Evolutionary conservation across 1,140 invertebrate species (phyloP).

Genomic region (Drosophila virilis): DNA sequence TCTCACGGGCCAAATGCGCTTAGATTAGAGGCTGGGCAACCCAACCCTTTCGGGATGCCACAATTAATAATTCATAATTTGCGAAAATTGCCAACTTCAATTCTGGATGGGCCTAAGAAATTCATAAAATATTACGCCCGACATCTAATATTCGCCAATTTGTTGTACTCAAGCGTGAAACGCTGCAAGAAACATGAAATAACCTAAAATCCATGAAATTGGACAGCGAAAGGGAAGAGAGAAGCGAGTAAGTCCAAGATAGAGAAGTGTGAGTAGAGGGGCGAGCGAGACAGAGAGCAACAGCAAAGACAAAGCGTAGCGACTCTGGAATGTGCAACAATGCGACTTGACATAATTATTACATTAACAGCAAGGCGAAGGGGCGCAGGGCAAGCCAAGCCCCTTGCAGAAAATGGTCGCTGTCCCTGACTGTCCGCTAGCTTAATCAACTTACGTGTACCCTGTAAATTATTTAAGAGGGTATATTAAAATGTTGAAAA

Average conservation of each 20-base stretch:
- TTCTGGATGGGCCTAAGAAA: slow-evolving; percentile 38
- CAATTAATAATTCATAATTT: slow-evolving; percentile 78
- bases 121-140: slow-evolving; percentile 46
- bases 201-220: slow-evolving; percentile 72
- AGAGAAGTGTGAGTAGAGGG: not conserved
- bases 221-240: slow-evolving; percentile 37
- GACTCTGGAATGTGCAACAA: slow-evolving; percentile 42
- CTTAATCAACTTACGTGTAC: slow-evolving; percentile 32
- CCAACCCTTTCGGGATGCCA: slow-evolving; percentile 38
- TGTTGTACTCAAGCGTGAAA: slow-evolving; percentile 70
- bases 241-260: too few relatives aligned
- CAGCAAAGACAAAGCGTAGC: slow-evolving; percentile 8
- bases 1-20: slow-evolving; percentile 71
- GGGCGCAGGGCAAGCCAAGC: slow-evolving; percentile 10
- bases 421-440: not conserved
- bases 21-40: slow-evolving; percentile 13
- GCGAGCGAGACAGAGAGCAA: not conserved
- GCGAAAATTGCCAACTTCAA: slow-evolving; percentile 46
- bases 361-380: slow-evolving; percentile 23
- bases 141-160: slow-evolving; percentile 50
- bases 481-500: not conserved
- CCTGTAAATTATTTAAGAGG: not conserved
- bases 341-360: slow-evolving; percentile 75
- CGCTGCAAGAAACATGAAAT: slow-evolving; percentile 54
- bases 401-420: slow-evolving; percentile 5